Base-by-base conservation (phyloP, 23 tunicate species). In the Ascidia mentula region DNA sequence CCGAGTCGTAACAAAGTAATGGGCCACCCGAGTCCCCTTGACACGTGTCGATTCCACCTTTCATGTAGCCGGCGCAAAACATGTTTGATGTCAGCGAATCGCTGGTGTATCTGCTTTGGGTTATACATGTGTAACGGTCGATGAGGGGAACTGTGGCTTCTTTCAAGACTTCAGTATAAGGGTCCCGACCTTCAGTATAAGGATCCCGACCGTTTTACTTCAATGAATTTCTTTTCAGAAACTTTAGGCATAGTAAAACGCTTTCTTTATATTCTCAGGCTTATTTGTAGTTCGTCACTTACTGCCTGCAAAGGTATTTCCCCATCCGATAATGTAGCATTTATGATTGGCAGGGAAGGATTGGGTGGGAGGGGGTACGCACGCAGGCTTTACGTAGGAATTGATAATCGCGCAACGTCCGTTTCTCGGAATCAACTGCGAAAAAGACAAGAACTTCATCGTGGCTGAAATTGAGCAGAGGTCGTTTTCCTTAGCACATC, bases 1-100 rank as follows among this genome's bases (percentile, higher is more conserved):
- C 59, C 18, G 73, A 59, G 60, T 75, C 82, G 30, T 76, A 86
- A 60, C 97, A 92, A 17, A 85, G 33, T 1, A 92, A 82, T 18
- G 97, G 97, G 18, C 97, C 97, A 13, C 97, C 97, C 9, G 97
- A 92, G 42, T 92, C 97, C 26, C 97, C 97, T 69, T 92, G 92
- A 39, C 97, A 92, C 6, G 90, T 92, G 82, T 92, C 97, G 6
- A 92, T 39, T 37, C 97, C 97, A 0, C 97, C 97, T 18, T 46
- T 38, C 34, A 87, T 40, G 46, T 87, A 87, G 17, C 97, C 97
- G 22, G 97, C 97, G 70, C 97, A 92, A 22, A 92, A 31, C 97
- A 92, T 92, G 79, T 87, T 82, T 24, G 34, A 38, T 6, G 89
- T 80, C 17, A 92, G 35, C 9, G 36, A 8, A n/a, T n/a, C n/a